Evolutionary conservation across 1,140 invertebrate species (phyloP).

Genomic region (Diuraphis noxia): DNA sequence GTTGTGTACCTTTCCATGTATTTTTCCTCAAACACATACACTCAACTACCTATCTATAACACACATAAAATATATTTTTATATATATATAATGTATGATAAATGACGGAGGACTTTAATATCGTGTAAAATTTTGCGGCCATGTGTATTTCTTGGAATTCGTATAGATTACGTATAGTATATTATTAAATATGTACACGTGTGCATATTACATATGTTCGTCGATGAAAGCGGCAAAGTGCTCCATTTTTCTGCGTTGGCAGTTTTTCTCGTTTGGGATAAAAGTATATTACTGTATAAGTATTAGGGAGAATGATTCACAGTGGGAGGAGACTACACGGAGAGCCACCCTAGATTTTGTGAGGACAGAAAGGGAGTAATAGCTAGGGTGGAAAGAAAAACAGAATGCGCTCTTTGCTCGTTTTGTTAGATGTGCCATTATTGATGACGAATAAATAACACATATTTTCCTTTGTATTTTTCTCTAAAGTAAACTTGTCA

Average conservation of each 20-base stretch:
- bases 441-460: conserved; percentile 20
- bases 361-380: background rate
- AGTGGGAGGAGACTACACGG: conserved; percentile 21
- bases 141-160: background rate
- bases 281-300: background rate
- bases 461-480: background rate
- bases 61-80: too few relatives aligned
- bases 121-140: background rate
- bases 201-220: too few relatives aligned
- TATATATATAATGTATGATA: background rate
- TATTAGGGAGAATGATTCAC: background rate
- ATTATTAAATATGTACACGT: background rate
- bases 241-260: background rate
- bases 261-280: background rate
- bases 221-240: background rate
- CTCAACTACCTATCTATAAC: too few relatives aligned
- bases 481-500: background rate
- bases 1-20: background rate
- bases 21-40: background rate
- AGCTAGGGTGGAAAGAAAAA: conserved; percentile 35
- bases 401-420: background rate
- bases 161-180: background rate
- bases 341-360: conserved; percentile 7
- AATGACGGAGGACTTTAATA: background rate
- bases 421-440: background rate